phyloP scores from a whole-genome alignment of 2,113 vertebrate species.

The Chiloscyllium plagiosum region DNA sequence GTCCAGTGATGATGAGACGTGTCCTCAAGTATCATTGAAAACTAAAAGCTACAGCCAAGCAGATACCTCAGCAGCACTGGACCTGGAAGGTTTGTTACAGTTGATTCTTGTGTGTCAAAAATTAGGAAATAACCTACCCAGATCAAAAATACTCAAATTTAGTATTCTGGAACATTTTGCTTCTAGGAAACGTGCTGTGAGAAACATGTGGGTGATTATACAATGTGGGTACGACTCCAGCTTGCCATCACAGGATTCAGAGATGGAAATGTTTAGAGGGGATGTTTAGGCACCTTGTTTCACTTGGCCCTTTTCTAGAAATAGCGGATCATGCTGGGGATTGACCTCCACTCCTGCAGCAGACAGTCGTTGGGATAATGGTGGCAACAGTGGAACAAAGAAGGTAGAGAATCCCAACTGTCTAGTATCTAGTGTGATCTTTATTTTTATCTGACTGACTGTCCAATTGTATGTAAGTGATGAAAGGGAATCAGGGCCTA shows the following conservation, averaged over 20 bases:
- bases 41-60: not conserved
- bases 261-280: not conserved
- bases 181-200: not conserved
- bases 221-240: not conserved
- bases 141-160: not conserved
- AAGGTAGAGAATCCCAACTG: too few relatives aligned
- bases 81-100: not conserved
- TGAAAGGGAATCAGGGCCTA: not conserved
- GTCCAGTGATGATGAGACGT: conserved; percentile 40
- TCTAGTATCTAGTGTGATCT: not conserved
- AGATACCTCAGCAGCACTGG: not conserved
- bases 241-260: not conserved
- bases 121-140: not conserved
- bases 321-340: not conserved
- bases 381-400: not conserved
- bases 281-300: not conserved
- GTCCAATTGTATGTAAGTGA: not conserved
- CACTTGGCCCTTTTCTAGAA: not conserved
- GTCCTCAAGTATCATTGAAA: conserved; percentile 36
- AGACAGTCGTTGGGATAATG: not conserved
- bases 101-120: not conserved
- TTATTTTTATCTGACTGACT: not conserved
- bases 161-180: not conserved
- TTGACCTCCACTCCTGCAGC: not conserved
- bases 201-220: not conserved